Conservation (phyloP, 2,113 vertebrate species). For the Anhinga rufa region DNA sequence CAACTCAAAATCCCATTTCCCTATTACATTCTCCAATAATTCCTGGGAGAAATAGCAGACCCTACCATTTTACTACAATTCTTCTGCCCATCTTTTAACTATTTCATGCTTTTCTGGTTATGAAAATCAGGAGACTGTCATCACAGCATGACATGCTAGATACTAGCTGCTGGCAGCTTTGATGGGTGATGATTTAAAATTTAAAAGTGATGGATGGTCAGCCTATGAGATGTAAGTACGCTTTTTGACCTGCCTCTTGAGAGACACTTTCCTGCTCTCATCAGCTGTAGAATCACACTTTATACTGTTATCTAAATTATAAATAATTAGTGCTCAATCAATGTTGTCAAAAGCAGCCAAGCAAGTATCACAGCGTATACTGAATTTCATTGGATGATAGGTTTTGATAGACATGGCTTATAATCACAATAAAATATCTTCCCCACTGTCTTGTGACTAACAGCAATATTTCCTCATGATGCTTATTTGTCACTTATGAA, state of each 20-base stretch:
- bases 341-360: not conserved
- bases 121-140: not conserved
- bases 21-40: not conserved
- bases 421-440: not conserved
- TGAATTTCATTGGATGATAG: not conserved
- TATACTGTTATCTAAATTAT: not conserved
- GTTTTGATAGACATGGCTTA: slow-evolving; percentile 3
- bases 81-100: not conserved
- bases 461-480: not conserved
- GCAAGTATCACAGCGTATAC: not conserved
- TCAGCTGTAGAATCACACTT: not conserved
- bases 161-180: not conserved
- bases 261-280: not conserved
- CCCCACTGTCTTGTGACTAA: not conserved
- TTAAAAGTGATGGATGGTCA: not conserved
- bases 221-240: not conserved
- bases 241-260: not conserved
- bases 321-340: slow-evolving; percentile 23
- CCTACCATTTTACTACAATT: not conserved
- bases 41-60: not conserved
- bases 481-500: not conserved
- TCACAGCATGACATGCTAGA: not conserved
- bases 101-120: not conserved
- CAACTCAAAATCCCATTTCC: not conserved
- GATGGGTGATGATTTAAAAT: not conserved